phyloP scores from a whole-genome alignment of 2,797 vertebrate genomes.

The Allobates femoralis region DNA sequence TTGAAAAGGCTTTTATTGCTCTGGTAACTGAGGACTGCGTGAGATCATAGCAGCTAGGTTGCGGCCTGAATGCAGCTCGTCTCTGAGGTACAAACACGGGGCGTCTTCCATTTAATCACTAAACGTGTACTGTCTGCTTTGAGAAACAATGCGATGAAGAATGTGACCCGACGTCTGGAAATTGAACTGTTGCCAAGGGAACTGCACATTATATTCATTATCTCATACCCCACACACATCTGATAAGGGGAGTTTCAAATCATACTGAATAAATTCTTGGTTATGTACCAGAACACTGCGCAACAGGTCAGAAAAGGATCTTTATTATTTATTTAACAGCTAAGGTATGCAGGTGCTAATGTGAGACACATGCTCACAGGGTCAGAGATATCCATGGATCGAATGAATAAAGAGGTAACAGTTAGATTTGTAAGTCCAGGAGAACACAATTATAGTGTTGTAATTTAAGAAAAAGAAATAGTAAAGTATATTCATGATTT shows the following conservation, averaged over 20 bases:
- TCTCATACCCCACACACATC: conserved; percentile 74
- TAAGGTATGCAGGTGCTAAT: conserved; percentile 78
- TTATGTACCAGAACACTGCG: conserved; percentile 67
- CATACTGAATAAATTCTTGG: conserved; percentile 67
- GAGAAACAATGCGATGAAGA: conserved; percentile 66
- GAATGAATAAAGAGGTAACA: not conserved
- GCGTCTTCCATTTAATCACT: conserved; percentile 66
- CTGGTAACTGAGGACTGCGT: conserved; percentile 47
- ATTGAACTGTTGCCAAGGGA: conserved; percentile 67
- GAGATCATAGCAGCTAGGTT: conserved; percentile 66
- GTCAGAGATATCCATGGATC: conserved; percentile 28
- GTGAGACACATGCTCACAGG: conserved; percentile 71
- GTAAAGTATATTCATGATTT: no score
- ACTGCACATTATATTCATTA: conserved; percentile 66
- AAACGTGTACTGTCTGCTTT: conserved; percentile 59
- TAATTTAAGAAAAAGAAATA: no score
- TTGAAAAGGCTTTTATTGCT: conserved; percentile 27
- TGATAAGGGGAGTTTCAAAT: conserved; percentile 73
- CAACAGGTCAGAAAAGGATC: conserved; percentile 68
- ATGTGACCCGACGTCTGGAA: conserved; percentile 70
- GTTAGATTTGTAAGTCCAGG: not conserved
- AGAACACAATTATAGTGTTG: not conserved
- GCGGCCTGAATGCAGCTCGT: conserved; percentile 65
- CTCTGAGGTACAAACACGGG: conserved; percentile 68
- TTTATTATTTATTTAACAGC: conserved; percentile 73